Evolutionary conservation across 2,888 invertebrate species (phyloP), one percentile per base, ranked within the genome.

Genomic region (Lasioglossum pauxillum): DNA sequence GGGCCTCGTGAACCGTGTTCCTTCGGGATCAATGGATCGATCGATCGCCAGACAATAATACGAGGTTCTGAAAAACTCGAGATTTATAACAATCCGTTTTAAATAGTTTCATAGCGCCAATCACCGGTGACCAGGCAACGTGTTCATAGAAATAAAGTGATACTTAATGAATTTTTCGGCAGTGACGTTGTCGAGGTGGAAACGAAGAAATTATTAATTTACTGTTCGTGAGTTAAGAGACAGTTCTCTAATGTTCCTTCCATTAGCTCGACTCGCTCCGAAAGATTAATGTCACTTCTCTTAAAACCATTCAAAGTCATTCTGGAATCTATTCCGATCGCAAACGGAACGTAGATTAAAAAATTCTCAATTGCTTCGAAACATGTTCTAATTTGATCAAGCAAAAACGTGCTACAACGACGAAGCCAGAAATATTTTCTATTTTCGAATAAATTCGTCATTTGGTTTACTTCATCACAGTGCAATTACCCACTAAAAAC

Each of bases 11-110:
- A 77, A 80, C 16, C 74, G 35, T 35, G 23, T 19, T 2, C 57
- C 69, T 46, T 23, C 23, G 23, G 27, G 41, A 83, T 82, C 76
- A 75, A 82, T 72, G 46, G 16, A 16, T 2, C 16, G 5, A 38
- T 71, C 69, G 69, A 71, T 71, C 69, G 12, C 12, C 23, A 5
- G 14, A 12, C n/a, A 71, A 71, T 41, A 71, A 71, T 71, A n/a
- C 41, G n/a, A 38, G 5, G 2, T 2, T 53, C 23, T 8, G 8
- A 23, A 7, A 23, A 53, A 53, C 23, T 23, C 53, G 23, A 49
- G 19, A 23, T 19, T 46, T 46, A 19, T 16, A 5, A 46, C 46
- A 16, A 46, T 46, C 46, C 16, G 5, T 46, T 46, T 46, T 46
- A 16, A 5, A 46, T 46, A 46, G 46, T 46, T 46, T 16, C 14